Percentiles rank a stretch among this genome's conserved stretches.
Evolutionary conservation across 2,888 invertebrate species (phyloP).

Genomic region (Bellardia pandia): DNA sequence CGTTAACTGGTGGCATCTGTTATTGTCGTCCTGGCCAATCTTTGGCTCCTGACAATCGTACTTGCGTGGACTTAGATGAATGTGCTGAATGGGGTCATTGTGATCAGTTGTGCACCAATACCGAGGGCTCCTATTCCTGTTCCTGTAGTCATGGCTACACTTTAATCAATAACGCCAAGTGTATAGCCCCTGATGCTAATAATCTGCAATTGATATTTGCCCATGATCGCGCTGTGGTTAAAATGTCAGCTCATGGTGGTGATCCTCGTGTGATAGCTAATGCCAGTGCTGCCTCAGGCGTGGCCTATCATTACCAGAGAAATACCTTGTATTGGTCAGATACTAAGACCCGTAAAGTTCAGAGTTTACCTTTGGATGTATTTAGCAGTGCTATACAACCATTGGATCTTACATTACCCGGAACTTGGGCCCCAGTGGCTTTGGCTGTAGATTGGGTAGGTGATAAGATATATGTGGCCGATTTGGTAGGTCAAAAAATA

Average conservation of each 20-base stretch:
- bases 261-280: constrained; percentile 88
- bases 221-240: constrained; percentile 89
- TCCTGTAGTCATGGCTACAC: constrained; percentile 92
- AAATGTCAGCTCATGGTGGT: constrained; percentile 89
- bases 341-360: constrained; percentile 92
- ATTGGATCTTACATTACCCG: constrained; percentile 90
- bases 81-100: constrained; percentile 96
- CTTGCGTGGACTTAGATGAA: constrained; percentile 96
- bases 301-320: constrained; percentile 92
- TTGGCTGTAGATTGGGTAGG: constrained; percentile 99
- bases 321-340: constrained; percentile 96
- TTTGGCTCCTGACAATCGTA: constrained; percentile 92
- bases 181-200: constrained; percentile 87
- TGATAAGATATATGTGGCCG: constrained; percentile 97
- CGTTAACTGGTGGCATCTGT: constrained; percentile 95
- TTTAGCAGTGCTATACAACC: constrained; percentile 84
- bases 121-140: constrained; percentile 93
- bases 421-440: constrained; percentile 95
- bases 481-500: constrained; percentile 95
- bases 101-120: constrained; percentile 96
- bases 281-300: constrained; percentile 92
- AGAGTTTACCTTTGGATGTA: constrained; percentile 84
- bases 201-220: constrained; percentile 88
- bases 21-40: constrained; percentile 94
- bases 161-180: constrained; percentile 87